phyloP scores from a whole-genome alignment of 2,113 vertebrate genomes.

The Terrapene triunguis region DNA sequence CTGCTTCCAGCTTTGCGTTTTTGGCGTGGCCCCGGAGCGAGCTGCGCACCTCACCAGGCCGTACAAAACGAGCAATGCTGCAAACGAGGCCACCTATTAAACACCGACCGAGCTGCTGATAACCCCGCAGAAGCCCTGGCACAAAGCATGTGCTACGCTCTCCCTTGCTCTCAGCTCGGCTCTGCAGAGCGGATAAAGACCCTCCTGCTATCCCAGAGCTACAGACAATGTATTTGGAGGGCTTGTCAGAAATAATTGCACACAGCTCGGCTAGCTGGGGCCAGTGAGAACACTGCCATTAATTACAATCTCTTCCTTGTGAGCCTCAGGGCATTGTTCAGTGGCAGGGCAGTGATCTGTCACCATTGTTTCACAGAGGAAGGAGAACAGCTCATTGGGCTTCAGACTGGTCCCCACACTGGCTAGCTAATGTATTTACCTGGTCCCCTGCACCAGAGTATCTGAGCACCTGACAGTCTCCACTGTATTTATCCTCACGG shows the following conservation, averaged over 20 bases:
- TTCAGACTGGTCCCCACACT: neutral
- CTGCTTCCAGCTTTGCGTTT: neutral
- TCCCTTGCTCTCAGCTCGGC: neutral
- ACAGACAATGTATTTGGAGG: neutral
- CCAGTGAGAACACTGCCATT: neutral
- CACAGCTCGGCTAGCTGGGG: neutral
- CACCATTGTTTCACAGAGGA: rapidly evolving
- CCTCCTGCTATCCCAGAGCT: neutral
- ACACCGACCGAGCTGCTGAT: neutral
- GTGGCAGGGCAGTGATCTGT: neutral
- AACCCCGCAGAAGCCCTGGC: neutral
- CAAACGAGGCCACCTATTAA: neutral
- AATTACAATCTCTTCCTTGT: neutral
- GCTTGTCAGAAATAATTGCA: neutral
- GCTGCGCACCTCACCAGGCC: neutral
- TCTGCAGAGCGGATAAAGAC: rapidly evolving
- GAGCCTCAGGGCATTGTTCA: rapidly evolving
- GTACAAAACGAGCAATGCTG: neutral
- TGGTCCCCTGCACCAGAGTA: no score
- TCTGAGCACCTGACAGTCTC: neutral
- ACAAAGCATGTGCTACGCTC: neutral
- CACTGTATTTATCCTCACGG: neutral
- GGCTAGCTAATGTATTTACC: neutral
- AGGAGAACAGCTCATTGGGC: rapidly evolving
- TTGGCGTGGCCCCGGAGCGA: neutral